Base-by-base conservation (phyloP, 2,888 invertebrate species). In the Polydrusus pterygomalis region DNA sequence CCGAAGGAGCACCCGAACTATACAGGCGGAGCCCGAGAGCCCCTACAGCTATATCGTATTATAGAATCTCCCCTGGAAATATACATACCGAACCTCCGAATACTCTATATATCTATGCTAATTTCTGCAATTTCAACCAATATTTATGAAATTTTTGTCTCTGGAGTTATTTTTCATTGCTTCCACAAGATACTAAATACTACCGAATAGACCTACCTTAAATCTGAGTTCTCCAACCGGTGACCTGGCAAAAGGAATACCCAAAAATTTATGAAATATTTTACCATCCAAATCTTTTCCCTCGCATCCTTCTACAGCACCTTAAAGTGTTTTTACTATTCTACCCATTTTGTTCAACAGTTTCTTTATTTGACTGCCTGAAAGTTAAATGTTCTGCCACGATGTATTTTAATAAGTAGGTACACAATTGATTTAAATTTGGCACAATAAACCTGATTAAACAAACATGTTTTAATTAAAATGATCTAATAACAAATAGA, bases 231-330 rank as follows among this genome's bases (percentile, higher is more conserved):
- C 78, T 1, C 76, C 74, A 20, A 79, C 67, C 18, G 80, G 80
- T 0, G 79, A 74, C 65, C 77, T 80, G 13, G 77, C 79, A 70
- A 77, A 80, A 11, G 80, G 80, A 20, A 79, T 75, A 8, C 78
- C 78, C 15, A 79, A 60, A 43, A 79, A 79, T 18, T 78, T 70
- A 13, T 74, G 54, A 20, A 75, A 54, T 8, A 20, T 63, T 15
- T 75, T 63, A 34, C 75, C 75, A 60, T 75, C 54, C 9, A 74
- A 56, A 63, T 75, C 78, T 1, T 13, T 8, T 38, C 58, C 67
- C 11, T 60, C 13, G 17, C 11, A 10, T 13, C 78, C 75, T 58
- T 75, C 30, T 5, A 78, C 18, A n/a, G 34, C 47, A 43, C 78
- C 78, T 45, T 78, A 75, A 8, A 69, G 64, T n/a, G 60, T 60